These are phyloP conservation scores for Matsumyia berberina DNA, from an alignment of 2,888 invertebrate genomes.

Conservation along the genomic window DNA sequence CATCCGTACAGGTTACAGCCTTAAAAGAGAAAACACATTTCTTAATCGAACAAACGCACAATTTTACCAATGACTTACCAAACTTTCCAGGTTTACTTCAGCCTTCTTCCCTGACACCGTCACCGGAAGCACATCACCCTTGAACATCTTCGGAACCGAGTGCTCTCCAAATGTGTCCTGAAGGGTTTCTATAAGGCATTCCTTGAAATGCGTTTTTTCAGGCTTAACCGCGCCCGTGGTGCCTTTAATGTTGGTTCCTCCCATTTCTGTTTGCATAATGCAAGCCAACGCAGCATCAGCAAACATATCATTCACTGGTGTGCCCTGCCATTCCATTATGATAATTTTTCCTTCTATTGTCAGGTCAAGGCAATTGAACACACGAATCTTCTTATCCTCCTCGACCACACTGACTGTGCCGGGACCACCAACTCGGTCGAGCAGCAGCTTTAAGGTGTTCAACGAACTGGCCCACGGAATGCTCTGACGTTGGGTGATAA, in stretches of 20 bases:
- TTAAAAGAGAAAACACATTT: conserved; percentile 81
- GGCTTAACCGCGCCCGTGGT: conserved; percentile 89
- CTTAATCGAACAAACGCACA: neutral
- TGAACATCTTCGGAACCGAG: conserved; percentile 96
- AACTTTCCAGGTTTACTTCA: conserved; percentile 91
- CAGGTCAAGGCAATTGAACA: conserved; percentile 93
- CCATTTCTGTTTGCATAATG: conserved; percentile 92
- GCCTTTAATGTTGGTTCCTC: conserved; percentile 87
- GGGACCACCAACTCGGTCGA: conserved; percentile 90
- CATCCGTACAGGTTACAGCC: conserved; percentile 92
- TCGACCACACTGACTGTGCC: conserved; percentile 89
- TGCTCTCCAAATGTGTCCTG: conserved; percentile 97
- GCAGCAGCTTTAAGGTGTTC: conserved; percentile 89
- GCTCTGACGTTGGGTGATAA: conserved; percentile 96
- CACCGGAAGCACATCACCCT: conserved; percentile 94
- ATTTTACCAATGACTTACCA: conserved; percentile 83
- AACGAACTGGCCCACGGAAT: conserved; percentile 90
- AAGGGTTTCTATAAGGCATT: conserved; percentile 85
- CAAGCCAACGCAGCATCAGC: conserved; percentile 97
- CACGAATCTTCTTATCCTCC: conserved; percentile 89
- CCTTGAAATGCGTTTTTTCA: conserved; percentile 96
- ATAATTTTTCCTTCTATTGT: conserved; percentile 92
- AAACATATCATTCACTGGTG: conserved; percentile 98
- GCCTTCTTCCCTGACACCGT: conserved; percentile 94
- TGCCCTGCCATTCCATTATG: conserved; percentile 97